Base-by-base conservation (phyloP, 2,888 invertebrate genomes). In the Achlya flavicornis region DNA sequence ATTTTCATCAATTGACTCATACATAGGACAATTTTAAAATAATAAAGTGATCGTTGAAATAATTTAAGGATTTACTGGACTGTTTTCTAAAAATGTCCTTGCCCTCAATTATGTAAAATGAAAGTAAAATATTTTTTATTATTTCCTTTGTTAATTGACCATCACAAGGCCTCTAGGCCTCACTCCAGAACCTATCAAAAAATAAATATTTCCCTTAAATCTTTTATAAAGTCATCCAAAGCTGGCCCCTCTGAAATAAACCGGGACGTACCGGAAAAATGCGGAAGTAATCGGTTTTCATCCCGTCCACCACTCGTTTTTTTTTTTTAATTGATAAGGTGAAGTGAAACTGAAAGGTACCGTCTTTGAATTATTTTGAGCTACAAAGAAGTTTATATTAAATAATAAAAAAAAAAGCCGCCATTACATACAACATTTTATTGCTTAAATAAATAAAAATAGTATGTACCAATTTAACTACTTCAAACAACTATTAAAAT, bases 241-340 rank as follows among this genome's bases (percentile, higher is more conserved):
- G 63, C 63, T 67, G 64, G 35, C 64, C 64, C 64, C 62, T 59
- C 67, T 64, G 63, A 64, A 66, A 53, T 53, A 53, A 19, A 53
- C 65, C 68, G 66, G 64, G 38, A 67, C 64, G 65, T 63, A 63
- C 75, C 70, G 69, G 67, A 69, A 72, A 71, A 73, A 71, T 71
- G 68, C 71, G 74, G 77, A 77, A 74, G 75, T 76, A 78, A 79
- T 76, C 75, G 66, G 63, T 60, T 72, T 68, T 70, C 66, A 66
- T 67, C 68, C 63, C 65, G 64, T 41, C 68, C 65, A 38, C 58
- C 14, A 43, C 61, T 57, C 48, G 62, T 65, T 66, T 26, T 26
- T 26, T 67, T 70, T 70, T 74, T 71, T 71, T 67, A 72, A 72
- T 77, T 73, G 69, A 71, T 72, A 72, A 61, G 35, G 43, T 43